phyloP scores from a whole-genome alignment of 2,797 vertebrate genomes.

The Eospalax fontanierii region DNA sequence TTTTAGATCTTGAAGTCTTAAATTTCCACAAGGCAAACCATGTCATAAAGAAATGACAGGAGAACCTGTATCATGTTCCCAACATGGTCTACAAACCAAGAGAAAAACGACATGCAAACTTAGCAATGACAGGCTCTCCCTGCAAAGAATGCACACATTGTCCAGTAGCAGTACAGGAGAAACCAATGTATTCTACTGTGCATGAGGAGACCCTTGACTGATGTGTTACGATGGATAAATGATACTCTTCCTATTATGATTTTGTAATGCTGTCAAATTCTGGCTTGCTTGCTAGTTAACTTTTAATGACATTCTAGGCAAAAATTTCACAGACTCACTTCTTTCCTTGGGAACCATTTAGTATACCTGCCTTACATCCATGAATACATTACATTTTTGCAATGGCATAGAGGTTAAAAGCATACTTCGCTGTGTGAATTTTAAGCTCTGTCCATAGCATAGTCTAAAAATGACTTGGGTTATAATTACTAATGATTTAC shows the following conservation, averaged over 20 bases:
- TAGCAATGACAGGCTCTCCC: slow-evolving; percentile 56
- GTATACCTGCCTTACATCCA: slow-evolving; percentile 5
- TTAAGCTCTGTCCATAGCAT: slow-evolving; percentile 30
- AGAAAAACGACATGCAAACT: slow-evolving; percentile 66
- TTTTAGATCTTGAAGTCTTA: slow-evolving; percentile 65
- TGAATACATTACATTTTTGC: slow-evolving; percentile 8
- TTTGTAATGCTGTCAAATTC: slow-evolving; percentile 52
- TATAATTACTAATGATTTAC: slow-evolving; percentile 46
- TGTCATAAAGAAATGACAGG: slow-evolving; percentile 61
- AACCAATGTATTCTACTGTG: not conserved
- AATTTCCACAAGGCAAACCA: slow-evolving; percentile 69
- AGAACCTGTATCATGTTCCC: slow-evolving; percentile 70
- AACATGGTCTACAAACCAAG: slow-evolving; percentile 72
- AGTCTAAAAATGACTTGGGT: slow-evolving; percentile 48
- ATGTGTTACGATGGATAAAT: slow-evolving; percentile 27
- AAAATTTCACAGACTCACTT: slow-evolving; percentile 30
- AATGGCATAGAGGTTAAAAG: slow-evolving; percentile 11
- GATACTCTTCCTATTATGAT: slow-evolving; percentile 44
- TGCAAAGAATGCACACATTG: slow-evolving; percentile 23
- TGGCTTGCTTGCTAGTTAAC: slow-evolving; percentile 51
- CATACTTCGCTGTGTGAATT: slow-evolving; percentile 36
- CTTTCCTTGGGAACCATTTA: slow-evolving; percentile 32
- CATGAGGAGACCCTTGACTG: slow-evolving; percentile 1
- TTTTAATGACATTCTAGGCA: slow-evolving; percentile 14
- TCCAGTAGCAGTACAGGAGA: not conserved